These are phyloP conservation scores for Bos javanicus DNA, from an alignment of 2,113 vertebrate species.

Conservation along the genomic window DNA sequence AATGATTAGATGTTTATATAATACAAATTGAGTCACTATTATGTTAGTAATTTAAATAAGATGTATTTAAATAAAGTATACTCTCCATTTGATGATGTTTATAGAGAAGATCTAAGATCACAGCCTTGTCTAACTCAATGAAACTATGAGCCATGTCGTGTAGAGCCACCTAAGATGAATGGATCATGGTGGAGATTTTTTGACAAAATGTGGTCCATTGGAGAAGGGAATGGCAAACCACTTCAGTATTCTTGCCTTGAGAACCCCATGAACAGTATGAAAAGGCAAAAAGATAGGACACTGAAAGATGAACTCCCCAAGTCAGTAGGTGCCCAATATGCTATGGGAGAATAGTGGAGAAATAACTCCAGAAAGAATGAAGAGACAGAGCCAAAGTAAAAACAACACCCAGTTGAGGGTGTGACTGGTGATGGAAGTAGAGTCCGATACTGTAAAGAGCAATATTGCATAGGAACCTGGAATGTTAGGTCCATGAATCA, in stretches of 20 bases:
- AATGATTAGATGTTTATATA: background rate
- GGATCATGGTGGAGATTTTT: background rate
- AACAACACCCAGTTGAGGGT: background rate
- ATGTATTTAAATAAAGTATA: background rate
- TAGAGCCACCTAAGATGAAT: background rate
- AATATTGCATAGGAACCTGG: background rate
- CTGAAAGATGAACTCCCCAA: background rate
- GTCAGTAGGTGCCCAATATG: background rate
- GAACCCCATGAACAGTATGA: background rate
- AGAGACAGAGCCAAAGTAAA: background rate
- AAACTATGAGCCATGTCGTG: background rate
- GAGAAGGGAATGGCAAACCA: background rate
- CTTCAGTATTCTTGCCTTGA: background rate
- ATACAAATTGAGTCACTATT: background rate
- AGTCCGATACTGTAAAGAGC: background rate
- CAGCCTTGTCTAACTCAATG: background rate
- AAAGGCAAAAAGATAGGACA: background rate
- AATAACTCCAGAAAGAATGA: background rate
- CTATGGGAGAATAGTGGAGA: background rate
- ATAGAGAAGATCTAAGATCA: background rate
- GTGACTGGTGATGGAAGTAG: background rate
- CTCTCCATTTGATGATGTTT: background rate
- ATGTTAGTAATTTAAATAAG: background rate
- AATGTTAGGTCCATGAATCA: background rate
- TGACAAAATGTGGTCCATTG: background rate